Base-by-base conservation (phyloP, 37 sponge, comb jelly and placozoan species). In the Bolinopsis microptera region DNA sequence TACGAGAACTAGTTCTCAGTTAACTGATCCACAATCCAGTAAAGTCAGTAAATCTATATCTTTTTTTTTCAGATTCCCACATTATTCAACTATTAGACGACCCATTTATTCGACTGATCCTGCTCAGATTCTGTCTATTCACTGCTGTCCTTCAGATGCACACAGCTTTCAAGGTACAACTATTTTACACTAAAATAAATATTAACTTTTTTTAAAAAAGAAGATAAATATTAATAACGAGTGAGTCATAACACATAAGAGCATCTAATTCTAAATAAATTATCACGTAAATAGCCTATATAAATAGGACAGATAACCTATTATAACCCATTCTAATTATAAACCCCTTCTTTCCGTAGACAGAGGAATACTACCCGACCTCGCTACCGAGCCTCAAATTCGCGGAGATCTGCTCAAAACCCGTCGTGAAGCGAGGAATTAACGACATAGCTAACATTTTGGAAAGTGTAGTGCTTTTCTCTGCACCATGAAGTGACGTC, bases 121-220 rank as follows among this genome's bases (percentile, higher is more conserved):
- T 80, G 9, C 82, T 80, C 36, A 32, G 82, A 33, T 80, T 80
- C 37, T 33, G 34, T 30, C 37, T 80, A 9, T 80, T 80, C 23
- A 21, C 34, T 8, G 82, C 82, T 35, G 82, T 80, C 9, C 37
- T 80, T 32, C 82, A 80, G 1, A 28, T 80, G 36, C 82, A 80
- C 82, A 80, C 82, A 1, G 82, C 82, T 21, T 80, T 80, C 82
- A 80, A 80, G 82, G 82, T 80, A 80, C 24, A 25, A n/a, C n/a
- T 27, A n/a, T n/a, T n/a, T n/a, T n/a, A n/a, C n/a, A n/a, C n/a
- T n/a, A n/a, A n/a, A n/a, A n/a, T n/a, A n/a, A n/a, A n/a, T n/a
- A n/a, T n/a, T n/a, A n/a, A n/a, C n/a, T n/a, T n/a, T n/a, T n/a
- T n/a, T n/a, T n/a, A n/a, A n/a, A n/a, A n/a, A n/a, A n/a, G n/a